Conservation (phyloP, 92 coral and sea anemone species). For the Isaurus tuberculatus region DNA sequence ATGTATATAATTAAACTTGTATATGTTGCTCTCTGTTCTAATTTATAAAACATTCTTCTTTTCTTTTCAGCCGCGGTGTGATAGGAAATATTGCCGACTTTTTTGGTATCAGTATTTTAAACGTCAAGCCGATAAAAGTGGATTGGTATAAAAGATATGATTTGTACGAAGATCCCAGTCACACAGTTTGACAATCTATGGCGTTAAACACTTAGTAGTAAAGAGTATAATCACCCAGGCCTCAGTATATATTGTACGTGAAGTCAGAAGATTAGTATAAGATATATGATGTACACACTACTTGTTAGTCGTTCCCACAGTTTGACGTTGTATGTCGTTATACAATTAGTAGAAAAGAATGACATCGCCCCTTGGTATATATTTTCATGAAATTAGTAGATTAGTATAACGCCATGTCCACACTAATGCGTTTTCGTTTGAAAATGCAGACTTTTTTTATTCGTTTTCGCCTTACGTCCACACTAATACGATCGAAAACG, state of each 20-base stretch:
- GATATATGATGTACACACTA: conserved; percentile 50
- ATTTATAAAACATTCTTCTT: not conserved
- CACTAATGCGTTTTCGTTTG: too few species aligned
- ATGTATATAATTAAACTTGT: not conserved
- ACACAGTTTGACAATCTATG: not conserved
- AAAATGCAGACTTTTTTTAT: too few species aligned
- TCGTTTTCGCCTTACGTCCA: too few species aligned
- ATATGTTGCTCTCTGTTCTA: not conserved
- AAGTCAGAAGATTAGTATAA: conserved; percentile 87
- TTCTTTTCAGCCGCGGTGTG: conserved; percentile 80
- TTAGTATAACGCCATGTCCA: too few species aligned
- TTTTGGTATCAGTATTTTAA: conserved; percentile 78
- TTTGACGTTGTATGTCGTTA: conserved; percentile 20
- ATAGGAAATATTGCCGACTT: conserved; percentile 93
- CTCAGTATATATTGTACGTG: conserved; percentile 66
- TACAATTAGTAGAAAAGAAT: not conserved
- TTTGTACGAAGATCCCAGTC: conserved; percentile 35
- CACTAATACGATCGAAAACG: too few species aligned
- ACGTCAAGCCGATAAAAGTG: conserved; percentile 75
- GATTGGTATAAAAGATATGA: conserved; percentile 83
- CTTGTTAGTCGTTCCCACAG: conserved; percentile 38
- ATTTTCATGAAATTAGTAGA: too few species aligned
- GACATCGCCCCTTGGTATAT: too few species aligned
- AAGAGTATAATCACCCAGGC: too few species aligned
- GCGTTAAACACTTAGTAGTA: too few species aligned